These are phyloP conservation scores for Beris morrisii DNA, from an alignment of 2,888 invertebrate species.

Conservation along the genomic window DNA sequence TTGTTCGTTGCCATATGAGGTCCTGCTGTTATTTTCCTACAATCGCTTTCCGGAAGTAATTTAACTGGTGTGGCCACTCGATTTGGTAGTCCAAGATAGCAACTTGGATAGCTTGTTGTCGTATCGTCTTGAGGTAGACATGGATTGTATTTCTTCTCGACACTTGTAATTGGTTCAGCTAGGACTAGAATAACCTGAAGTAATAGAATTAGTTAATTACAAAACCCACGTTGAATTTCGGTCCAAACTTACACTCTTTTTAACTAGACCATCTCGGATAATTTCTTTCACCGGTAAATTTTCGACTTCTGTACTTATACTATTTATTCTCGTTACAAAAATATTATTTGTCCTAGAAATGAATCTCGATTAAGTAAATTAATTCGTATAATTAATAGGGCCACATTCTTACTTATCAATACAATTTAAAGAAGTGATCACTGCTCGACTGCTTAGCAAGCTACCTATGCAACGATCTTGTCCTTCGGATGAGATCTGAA, in stretches of 20 bases:
- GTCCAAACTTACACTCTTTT: conserved; percentile 25
- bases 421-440: conserved; percentile 34
- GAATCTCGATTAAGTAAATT: not conserved
- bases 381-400: conserved; percentile 2
- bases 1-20: conserved; percentile 10
- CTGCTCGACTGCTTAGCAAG: conserved; percentile 33
- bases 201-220: not conserved
- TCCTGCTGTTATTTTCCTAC: conserved; percentile 4
- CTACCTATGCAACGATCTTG: conserved; percentile 33
- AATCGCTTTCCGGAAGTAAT: conserved; percentile 11
- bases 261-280: conserved; percentile 24
- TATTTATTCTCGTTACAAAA: conserved; percentile 16
- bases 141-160: conserved; percentile 26
- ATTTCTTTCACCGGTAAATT: conserved; percentile 22
- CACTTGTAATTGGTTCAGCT: conserved; percentile 13
- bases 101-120: conserved; percentile 3
- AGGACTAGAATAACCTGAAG: conserved; percentile 34
- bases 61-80: conserved; percentile 17
- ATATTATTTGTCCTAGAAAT: conserved; percentile 26
- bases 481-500: conserved; percentile 28
- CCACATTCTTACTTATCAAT: conserved; percentile 29
- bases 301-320: conserved; percentile 1
- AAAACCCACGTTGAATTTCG: not conserved
- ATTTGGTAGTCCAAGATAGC: conserved; percentile 32
- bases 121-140: conserved; percentile 28